Percentiles rank a stretch among this genome's conserved stretches.
phyloP scores from a whole-genome alignment of 2,888 invertebrate genomes.

The Acrobasis repandana region DNA sequence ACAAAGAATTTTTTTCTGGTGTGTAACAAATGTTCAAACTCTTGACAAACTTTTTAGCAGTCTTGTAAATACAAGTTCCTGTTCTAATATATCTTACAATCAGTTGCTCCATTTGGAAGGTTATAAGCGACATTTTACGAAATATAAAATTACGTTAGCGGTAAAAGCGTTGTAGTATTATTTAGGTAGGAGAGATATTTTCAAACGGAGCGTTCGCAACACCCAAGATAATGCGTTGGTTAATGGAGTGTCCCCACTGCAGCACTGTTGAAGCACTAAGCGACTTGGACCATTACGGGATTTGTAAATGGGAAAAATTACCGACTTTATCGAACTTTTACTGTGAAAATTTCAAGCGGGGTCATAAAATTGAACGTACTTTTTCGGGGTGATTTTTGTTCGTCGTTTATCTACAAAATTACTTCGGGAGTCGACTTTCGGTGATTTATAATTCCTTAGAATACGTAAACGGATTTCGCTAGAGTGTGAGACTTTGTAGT shows the following conservation, averaged over 20 bases:
- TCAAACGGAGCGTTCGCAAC: slow-evolving; percentile 55
- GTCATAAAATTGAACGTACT: slow-evolving; percentile 1
- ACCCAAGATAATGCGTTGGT: slow-evolving; percentile 63
- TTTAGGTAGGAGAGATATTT: slow-evolving; percentile 52
- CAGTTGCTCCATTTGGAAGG: neutral
- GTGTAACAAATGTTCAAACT: too few relatives aligned
- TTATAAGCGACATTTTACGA: slow-evolving; percentile 21
- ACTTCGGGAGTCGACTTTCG: neutral
- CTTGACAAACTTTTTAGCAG: too few relatives aligned
- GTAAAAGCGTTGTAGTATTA: slow-evolving; percentile 42
- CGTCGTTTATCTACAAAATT: slow-evolving; percentile 2
- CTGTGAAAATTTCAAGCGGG: slow-evolving; percentile 5
- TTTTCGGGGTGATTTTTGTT: slow-evolving; percentile 9
- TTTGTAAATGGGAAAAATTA: slow-evolving; percentile 46
- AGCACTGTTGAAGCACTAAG: slow-evolving; percentile 43
- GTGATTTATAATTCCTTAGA: neutral
- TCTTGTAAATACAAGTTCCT: too few relatives aligned
- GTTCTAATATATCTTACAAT: too few relatives aligned
- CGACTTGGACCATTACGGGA: slow-evolving; percentile 53
- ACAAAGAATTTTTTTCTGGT: too few relatives aligned
- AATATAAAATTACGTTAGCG: slow-evolving; percentile 42
- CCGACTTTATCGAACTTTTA: slow-evolving; percentile 24
- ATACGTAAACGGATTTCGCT: neutral
- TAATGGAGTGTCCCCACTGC: slow-evolving; percentile 65
- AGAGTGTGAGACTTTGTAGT: neutral